A percentile compares a stretch with the other conserved stretches of the same genome.
Conservation (phyloP, 2,797 vertebrate species). For the Phalanger gymnotis region DNA sequence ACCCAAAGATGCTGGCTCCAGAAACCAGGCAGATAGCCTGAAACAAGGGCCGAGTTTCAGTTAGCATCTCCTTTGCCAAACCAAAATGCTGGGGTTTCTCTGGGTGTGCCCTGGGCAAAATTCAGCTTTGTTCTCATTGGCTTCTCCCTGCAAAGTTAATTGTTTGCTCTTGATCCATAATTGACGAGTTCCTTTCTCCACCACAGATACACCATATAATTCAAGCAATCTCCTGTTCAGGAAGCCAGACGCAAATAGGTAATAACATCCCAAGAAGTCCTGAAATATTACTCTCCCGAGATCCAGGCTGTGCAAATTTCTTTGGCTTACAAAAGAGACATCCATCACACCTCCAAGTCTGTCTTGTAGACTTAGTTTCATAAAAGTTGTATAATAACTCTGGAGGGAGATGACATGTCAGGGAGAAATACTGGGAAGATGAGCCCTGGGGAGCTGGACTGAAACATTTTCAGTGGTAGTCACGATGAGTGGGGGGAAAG, state of each 20-base stretch:
- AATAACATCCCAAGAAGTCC: conserved; percentile 52
- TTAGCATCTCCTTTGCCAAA: conserved; percentile 32
- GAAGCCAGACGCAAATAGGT: conserved; percentile 67
- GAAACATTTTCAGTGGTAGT: conserved; percentile 58
- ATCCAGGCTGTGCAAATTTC: conserved; percentile 59
- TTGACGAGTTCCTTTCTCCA: conserved; percentile 60
- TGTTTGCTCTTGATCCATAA: conserved; percentile 68
- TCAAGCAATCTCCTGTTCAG: conserved; percentile 41
- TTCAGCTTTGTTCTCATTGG: conserved; percentile 72
- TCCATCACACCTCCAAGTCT: conserved; percentile 68
- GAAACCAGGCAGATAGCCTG: conserved; percentile 6
- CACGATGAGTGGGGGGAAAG: not conserved
- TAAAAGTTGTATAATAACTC: conserved; percentile 67
- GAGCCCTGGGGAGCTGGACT: conserved; percentile 57
- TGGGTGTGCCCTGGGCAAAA: conserved; percentile 43
- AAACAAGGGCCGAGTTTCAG: conserved; percentile 49
- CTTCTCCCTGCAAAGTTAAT: conserved; percentile 67
- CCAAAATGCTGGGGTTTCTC: conserved; percentile 55
- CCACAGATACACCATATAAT: conserved; percentile 54
- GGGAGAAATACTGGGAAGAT: conserved; percentile 51
- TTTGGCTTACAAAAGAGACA: conserved; percentile 72
- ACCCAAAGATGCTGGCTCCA: conserved; percentile 28
- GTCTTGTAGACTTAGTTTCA: conserved; percentile 73
- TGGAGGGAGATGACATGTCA: conserved; percentile 59
- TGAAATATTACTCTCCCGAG: conserved; percentile 62